A percentile compares a stretch with the other conserved stretches of the same genome.
Conservation (phyloP, 2,113 vertebrate genomes). For the Perca flavescens region DNA sequence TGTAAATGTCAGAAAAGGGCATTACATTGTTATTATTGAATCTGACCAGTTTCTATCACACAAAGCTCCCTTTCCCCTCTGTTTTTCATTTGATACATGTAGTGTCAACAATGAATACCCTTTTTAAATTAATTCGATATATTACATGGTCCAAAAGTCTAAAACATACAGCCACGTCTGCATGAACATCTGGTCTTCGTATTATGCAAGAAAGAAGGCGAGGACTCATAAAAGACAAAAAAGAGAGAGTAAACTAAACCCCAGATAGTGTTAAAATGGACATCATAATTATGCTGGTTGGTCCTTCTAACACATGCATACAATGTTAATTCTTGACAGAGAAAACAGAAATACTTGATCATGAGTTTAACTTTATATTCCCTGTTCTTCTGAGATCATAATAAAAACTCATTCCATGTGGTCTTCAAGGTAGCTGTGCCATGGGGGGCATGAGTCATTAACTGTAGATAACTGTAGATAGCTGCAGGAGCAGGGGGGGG, state of each 20-base stretch:
- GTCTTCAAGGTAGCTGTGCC: constrained; percentile 39
- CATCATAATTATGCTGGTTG: constrained; percentile 48
- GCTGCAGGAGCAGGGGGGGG: constrained; percentile 36
- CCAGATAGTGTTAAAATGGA: constrained; percentile 37
- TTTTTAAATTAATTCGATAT: constrained; percentile 29
- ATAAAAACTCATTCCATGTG: constrained; percentile 59
- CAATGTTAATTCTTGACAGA: constrained; percentile 25
- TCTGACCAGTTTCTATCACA: constrained; percentile 25
- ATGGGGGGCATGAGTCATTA: constrained; percentile 55
- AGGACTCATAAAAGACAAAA: constrained; percentile 27
- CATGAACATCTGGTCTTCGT: constrained; percentile 17
- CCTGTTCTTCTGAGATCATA: constrained; percentile 39
- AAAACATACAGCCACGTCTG: constrained; percentile 40
- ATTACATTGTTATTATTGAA: constrained; percentile 65
- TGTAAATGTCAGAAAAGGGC: constrained; percentile 72
- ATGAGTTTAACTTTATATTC: constrained; percentile 39
- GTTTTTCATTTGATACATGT: constrained; percentile 30
- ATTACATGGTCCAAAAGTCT: constrained; percentile 24
- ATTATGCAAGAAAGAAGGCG: constrained; percentile 19
- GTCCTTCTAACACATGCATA: constrained; percentile 27
- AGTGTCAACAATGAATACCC: constrained; percentile 25
- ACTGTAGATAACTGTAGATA: constrained; percentile 78
- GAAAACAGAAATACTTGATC: constrained; percentile 37
- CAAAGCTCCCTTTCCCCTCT: constrained; percentile 23
- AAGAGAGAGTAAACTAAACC: constrained; percentile 14